Percentiles rank a stretch among this genome's conserved stretches.
phyloP scores from a whole-genome alignment of 2,888 invertebrate genomes.

The Scotopteryx bipunctaria region DNA sequence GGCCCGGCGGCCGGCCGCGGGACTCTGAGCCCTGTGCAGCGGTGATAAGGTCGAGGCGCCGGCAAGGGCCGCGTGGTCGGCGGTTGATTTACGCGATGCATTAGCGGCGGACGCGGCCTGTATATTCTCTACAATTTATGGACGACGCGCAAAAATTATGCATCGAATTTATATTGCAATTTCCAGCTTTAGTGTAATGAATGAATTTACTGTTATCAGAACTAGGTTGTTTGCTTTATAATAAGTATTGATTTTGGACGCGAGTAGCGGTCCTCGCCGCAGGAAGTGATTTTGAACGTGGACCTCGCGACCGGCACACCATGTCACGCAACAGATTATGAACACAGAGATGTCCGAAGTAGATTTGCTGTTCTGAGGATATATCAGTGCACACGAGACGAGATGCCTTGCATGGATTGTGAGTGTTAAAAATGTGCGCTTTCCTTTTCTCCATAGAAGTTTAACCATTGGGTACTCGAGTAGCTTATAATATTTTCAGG shows the following conservation, averaged over 20 bases:
- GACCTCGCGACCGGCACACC: no score
- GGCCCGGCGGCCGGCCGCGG: not conserved
- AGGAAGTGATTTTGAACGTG: not conserved
- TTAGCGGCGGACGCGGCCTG: slow-evolving; percentile 54
- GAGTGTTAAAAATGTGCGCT: no score
- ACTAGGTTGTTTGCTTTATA: slow-evolving; percentile 22
- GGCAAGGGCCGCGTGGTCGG: not conserved
- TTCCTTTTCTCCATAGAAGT: no score
- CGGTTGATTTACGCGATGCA: slow-evolving; percentile 67
- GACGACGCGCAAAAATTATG: slow-evolving; percentile 56
- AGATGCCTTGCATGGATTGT: no score
- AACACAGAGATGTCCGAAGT: no score
- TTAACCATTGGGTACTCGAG: no score
- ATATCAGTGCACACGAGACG: no score
- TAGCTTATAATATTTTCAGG: not conserved
- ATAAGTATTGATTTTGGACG: slow-evolving; percentile 7
- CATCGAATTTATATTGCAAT: slow-evolving; percentile 51
- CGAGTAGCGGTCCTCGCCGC: not conserved
- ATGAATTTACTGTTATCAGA: slow-evolving; percentile 28
- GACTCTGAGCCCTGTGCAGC: not conserved
- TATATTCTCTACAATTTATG: slow-evolving; percentile 57
- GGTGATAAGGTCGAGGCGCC: not conserved
- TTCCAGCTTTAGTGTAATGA: slow-evolving; percentile 29
- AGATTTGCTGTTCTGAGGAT: no score
- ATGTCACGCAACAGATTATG: not conserved